Evolutionary conservation across 2,888 invertebrate species (phyloP), one percentile per base, ranked within the genome.

Genomic region (Pyrochroa serraticornis): DNA sequence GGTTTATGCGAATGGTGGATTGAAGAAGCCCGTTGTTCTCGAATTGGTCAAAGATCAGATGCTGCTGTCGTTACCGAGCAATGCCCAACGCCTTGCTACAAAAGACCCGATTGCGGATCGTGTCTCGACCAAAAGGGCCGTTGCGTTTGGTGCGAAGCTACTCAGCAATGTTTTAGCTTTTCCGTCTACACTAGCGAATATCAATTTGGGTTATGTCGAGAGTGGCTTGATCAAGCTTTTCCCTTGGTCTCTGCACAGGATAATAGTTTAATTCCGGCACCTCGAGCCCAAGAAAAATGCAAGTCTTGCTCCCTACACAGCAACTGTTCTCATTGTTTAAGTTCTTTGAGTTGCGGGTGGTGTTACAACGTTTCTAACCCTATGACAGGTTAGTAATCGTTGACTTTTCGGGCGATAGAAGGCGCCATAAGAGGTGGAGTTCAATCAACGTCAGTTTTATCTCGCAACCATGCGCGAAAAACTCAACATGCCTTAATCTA

Each of bases 121-220:
- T 97, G 97, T 74, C 82, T 97, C 46, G 91, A 91, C 69, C 91
- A 92, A 71, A 87, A 74, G 60, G 70, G 68, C n/a, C 86, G 94
- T 58, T 97, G 97, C 78, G 95, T 95, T 0, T 97, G 97, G 97
- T 97, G 97, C 77, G 93, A 95, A 75, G 92, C 94, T 14, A 92
- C 92, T 0, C 86, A 89, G 60, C 92, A 93, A 73, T 97, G 97
- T 78, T 95, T 97, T 76, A 92, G 94, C 64, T 96, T 97, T 79
- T 92, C 94, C n/a, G 93, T 95, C 1, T 96, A 96, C 79, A 95
- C 95, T 6, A 93, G 94, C 66, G 92, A 94, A 73, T 95, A 93
- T 79, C 93, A 95, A 75, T 95, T 94, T 79, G 97, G 96, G 0
- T 84, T 93, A 73, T 97, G 96, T 72, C 86, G 93, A 35, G 93